phyloP scores from a whole-genome alignment of 2,888 invertebrate species.

The Andrena haemorrhoa region DNA sequence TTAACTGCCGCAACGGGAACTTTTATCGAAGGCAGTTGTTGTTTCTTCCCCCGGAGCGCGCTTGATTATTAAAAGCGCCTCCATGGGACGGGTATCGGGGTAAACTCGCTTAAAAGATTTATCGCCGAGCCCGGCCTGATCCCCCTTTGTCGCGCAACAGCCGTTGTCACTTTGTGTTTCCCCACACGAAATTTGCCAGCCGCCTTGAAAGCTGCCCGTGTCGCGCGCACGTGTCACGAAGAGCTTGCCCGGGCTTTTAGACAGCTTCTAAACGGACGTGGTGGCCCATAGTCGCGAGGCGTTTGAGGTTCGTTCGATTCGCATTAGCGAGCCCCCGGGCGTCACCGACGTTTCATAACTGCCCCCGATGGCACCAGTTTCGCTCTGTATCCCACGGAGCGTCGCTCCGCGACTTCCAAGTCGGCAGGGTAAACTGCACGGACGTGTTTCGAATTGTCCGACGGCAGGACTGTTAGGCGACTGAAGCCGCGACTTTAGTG shows the following conservation, averaged over 20 bases:
- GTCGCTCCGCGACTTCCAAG: not conserved
- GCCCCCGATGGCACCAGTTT: not conserved
- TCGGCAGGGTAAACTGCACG: not conserved
- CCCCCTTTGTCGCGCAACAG: slow-evolving; percentile 2
- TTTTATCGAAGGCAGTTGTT: slow-evolving; percentile 59
- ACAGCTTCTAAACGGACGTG: not conserved
- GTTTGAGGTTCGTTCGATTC: slow-evolving; percentile 22
- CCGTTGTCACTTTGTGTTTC: not conserved
- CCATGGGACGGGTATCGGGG: not conserved
- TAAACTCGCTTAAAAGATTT: slow-evolving; percentile 7
- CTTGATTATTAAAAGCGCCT: slow-evolving; percentile 40
- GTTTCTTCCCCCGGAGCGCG: slow-evolving; percentile 22
- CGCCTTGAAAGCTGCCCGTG: slow-evolving; percentile 8
- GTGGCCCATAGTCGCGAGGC: not conserved
- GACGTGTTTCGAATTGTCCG: slow-evolving; percentile 31
- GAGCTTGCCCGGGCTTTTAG: not conserved
- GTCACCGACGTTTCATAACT: not conserved
- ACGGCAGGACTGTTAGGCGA: slow-evolving; percentile 28
- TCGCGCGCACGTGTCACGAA: not conserved
- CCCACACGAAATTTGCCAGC: slow-evolving; percentile 22
- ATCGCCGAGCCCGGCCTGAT: not conserved
- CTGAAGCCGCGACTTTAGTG: not conserved
- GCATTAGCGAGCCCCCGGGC: not conserved
- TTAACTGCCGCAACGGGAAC: slow-evolving; percentile 60
- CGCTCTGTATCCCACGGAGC: not conserved